Evolutionary conservation across 2,797 vertebrate species (phyloP).

Genomic region (Crocodylus rhombifer): DNA sequence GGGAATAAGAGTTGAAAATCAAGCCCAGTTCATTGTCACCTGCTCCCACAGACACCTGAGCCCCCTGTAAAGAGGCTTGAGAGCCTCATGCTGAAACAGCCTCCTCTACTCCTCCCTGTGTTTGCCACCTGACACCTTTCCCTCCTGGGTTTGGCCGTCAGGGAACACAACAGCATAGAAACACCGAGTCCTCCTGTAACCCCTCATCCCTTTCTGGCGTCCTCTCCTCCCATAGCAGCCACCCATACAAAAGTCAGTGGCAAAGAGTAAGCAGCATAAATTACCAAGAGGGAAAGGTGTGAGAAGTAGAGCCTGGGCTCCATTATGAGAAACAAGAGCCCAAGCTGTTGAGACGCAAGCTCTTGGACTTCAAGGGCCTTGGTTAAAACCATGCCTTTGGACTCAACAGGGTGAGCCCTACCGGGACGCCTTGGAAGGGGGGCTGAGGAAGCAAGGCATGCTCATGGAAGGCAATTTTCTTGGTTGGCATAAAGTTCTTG

Average conservation of each 20-base stretch:
- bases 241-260: neutral
- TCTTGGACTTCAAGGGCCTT: neutral
- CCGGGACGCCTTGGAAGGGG: no score
- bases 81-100: no score
- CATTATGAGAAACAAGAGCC: neutral
- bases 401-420: no score
- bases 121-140: neutral
- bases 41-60: neutral
- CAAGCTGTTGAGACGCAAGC: neutral
- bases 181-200: neutral
- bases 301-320: neutral
- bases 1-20: neutral
- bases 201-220: neutral
- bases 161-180: neutral
- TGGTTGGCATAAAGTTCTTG: neutral
- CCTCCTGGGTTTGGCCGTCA: neutral
- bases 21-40: neutral
- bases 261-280: neutral
- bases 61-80: neutral
- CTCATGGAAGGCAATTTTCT: neutral
- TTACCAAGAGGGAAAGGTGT: neutral
- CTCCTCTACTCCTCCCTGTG: neutral
- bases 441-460: neutral
- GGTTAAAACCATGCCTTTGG: neutral
- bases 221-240: neutral